Evolutionary conservation across 2,113 vertebrate species (phyloP).

Genomic region (Promerops cafer): DNA sequence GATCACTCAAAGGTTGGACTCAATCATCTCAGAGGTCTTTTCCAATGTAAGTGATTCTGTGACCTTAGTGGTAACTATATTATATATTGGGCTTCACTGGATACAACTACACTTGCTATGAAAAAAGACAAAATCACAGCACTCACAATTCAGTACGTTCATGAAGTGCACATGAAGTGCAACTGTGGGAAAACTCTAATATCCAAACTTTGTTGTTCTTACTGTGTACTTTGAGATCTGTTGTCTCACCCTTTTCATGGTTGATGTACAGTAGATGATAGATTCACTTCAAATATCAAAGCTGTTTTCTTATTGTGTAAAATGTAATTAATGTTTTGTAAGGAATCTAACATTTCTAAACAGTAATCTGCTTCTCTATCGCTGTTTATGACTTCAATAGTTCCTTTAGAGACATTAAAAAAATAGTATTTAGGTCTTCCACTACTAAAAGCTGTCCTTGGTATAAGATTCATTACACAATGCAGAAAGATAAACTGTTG

Average conservation of each 20-base stretch:
- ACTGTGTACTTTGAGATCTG: not conserved
- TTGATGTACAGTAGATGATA: not conserved
- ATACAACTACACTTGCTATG: not conserved
- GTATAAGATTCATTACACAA: not conserved
- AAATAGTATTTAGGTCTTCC: not conserved
- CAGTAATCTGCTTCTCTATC: not conserved
- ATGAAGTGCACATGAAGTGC: not conserved
- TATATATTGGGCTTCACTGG: not conserved
- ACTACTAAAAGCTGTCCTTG: not conserved
- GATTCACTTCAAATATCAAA: not conserved
- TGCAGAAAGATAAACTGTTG: not conserved
- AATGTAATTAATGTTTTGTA: not conserved
- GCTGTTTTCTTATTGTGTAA: not conserved
- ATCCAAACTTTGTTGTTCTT: not conserved
- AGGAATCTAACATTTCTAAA: not conserved
- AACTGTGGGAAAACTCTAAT: not conserved
- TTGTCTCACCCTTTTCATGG: not conserved
- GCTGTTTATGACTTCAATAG: not conserved
- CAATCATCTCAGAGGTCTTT: not conserved
- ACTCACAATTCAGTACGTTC: not conserved
- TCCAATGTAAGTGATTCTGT: not conserved
- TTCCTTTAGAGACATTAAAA: not conserved
- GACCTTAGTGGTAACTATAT: not conserved
- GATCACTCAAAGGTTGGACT: not conserved
- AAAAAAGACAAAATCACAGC: not conserved